Conservation (phyloP, 92 coral and sea anemone species). For the Micromussa lordhowensis region DNA sequence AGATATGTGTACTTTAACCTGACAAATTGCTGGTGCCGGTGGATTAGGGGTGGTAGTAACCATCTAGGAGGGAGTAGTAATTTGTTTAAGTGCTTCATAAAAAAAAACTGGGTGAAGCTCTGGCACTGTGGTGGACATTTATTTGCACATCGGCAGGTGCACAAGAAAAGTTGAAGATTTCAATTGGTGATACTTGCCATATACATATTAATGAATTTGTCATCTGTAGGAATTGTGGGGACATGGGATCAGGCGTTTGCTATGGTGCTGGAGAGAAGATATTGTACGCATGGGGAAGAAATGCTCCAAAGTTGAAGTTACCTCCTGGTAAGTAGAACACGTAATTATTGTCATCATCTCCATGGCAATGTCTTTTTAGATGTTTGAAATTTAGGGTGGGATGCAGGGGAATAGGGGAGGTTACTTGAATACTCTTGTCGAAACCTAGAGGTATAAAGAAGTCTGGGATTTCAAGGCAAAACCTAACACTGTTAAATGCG, state of each 20-base stretch:
- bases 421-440: background rate
- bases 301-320: constrained; percentile 83
- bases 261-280: constrained; percentile 75
- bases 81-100: too few relatives aligned
- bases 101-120: too few relatives aligned
- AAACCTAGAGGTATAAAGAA: background rate
- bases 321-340: constrained; percentile 72
- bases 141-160: too few relatives aligned
- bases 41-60: too few relatives aligned
- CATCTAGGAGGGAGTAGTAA: too few relatives aligned
- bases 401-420: background rate
- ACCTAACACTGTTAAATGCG: background rate
- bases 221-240: constrained; percentile 93
- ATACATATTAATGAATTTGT: background rate
- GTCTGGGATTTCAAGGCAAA: background rate
- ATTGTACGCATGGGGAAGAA: constrained; percentile 98
- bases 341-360: background rate
- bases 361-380: background rate
- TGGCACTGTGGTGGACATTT: background rate
- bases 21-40: too few relatives aligned
- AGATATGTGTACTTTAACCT: too few relatives aligned
- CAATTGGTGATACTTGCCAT: background rate
- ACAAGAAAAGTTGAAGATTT: background rate
- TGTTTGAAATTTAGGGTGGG: background rate
- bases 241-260: constrained; percentile 94